Conservation (phyloP, 2,797 vertebrate species). For the Gymnodraco acuticeps region DNA sequence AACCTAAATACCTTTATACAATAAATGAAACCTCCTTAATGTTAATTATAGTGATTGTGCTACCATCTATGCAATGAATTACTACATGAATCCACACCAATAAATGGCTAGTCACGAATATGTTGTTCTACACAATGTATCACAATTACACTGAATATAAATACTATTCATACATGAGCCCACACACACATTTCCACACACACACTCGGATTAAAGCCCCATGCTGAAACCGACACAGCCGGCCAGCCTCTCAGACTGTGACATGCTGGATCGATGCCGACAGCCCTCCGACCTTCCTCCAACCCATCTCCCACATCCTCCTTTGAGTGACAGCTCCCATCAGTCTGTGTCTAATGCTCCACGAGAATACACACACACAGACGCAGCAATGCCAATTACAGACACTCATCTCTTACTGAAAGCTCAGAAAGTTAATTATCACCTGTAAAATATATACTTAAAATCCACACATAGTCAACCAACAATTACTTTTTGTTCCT, state of each 20-base stretch:
- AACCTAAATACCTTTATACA: slow-evolving; percentile 12
- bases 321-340: slow-evolving; percentile 65
- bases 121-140: slow-evolving; percentile 15
- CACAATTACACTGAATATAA: slow-evolving; percentile 27
- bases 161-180: background rate
- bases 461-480: background rate
- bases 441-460: background rate
- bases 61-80: background rate
- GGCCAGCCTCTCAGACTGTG: slow-evolving; percentile 30
- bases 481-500: background rate
- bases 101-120: slow-evolving; percentile 24
- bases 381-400: background rate
- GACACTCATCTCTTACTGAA: background rate
- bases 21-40: slow-evolving; percentile 11
- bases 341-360: slow-evolving; percentile 45
- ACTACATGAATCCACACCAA: slow-evolving; percentile 11
- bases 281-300: slow-evolving; percentile 42
- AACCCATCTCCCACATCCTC: slow-evolving; percentile 49
- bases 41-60: background rate
- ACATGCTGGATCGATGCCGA: slow-evolving; percentile 52
- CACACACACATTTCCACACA: background rate
- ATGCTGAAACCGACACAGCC: slow-evolving; percentile 40
- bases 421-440: accelerated
- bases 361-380: slow-evolving; percentile 10
- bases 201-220: slow-evolving; percentile 11